Evolutionary conservation across 2,888 invertebrate genomes (phyloP), one percentile per base, ranked within the genome.

Genomic region (Dyspetes luteomarginatus): DNA sequence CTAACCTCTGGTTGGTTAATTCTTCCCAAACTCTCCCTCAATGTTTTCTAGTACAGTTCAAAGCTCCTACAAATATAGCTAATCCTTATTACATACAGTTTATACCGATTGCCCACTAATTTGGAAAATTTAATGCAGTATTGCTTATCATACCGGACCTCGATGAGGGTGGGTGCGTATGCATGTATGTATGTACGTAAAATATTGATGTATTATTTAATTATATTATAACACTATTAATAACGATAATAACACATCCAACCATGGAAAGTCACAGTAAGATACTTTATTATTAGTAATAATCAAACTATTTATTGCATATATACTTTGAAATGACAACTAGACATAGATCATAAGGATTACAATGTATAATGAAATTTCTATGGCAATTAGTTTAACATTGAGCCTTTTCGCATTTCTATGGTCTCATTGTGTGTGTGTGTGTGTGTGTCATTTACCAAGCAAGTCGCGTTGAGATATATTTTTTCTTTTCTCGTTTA

Each of bases 221-320:
- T 67, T 58, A 72, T 28, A 52, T 50, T 17, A 24, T 60, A 67
- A 78, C 30, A 24, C 56, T 36, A 68, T 64, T 43, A 19, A 19
- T n/a, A 58, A 48, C 45, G 55, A 43, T 48, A 64, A 60, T 43
- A 69, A 71, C 58, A 74, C 65, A 72, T 75, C 81, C 48, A 65
- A 71, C 65, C 60, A 71, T 45, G 22, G n/a, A 74, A 74, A 78
- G 74, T 78, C 78, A 81, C 73, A 43, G 69, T 60, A 17, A 67
- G 69, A 52, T 82, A 73, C 68, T 50, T 72, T 62, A 71, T 67
- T 58, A 26, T 76, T 79, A 80, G 62, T 83, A 85, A 79, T 77
- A 80, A 83, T 82, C 77, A 60, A 80, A 58, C 62, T 85, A 86
- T 87, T 85, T 86, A 85, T 87, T 86, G 86, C 82, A 41, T 85